Conservation (phyloP, 2,797 vertebrate species). For the Typhlichthys subterraneus region DNA sequence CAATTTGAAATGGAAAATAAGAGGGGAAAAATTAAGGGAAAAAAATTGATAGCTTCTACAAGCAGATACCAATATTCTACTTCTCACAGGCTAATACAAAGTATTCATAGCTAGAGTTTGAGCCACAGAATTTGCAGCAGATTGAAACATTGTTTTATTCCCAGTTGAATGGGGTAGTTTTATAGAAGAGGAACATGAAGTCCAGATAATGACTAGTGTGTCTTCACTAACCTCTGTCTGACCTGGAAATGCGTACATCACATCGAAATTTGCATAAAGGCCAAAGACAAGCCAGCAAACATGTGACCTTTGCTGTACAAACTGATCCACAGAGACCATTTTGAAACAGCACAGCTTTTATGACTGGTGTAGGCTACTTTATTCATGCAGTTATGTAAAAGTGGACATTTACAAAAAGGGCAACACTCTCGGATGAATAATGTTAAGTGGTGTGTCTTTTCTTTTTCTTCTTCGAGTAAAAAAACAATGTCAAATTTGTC, state of each 20-base stretch:
- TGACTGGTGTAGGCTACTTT: not conserved
- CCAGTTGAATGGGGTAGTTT: too few species aligned
- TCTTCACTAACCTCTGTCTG: slow-evolving; percentile 33
- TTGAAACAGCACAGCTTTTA: not conserved
- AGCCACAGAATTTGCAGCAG: not conserved
- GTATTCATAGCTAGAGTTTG: not conserved
- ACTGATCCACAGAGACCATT: not conserved
- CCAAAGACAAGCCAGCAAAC: not conserved
- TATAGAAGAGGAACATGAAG: slow-evolving; percentile 31
- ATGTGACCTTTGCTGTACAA: not conserved
- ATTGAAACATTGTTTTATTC: not conserved
- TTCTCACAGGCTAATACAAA: not conserved
- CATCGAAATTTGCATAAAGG: slow-evolving; percentile 39
- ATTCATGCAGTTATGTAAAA: not conserved
- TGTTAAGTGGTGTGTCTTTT: too few species aligned
- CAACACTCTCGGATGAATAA: not conserved
- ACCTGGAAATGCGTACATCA: slow-evolving; percentile 36
- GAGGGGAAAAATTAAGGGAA: too few species aligned
- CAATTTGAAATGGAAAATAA: too few species aligned
- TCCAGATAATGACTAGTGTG: slow-evolving; percentile 34
- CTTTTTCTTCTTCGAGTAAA: too few species aligned
- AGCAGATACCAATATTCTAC: too few species aligned
- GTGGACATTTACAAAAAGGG: not conserved
- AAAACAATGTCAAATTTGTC: too few species aligned
- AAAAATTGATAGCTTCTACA: too few species aligned